Evolutionary conservation across 1,140 invertebrate species (phyloP), one percentile per base, ranked within the genome.

Genomic region (Cepaea nemoralis): DNA sequence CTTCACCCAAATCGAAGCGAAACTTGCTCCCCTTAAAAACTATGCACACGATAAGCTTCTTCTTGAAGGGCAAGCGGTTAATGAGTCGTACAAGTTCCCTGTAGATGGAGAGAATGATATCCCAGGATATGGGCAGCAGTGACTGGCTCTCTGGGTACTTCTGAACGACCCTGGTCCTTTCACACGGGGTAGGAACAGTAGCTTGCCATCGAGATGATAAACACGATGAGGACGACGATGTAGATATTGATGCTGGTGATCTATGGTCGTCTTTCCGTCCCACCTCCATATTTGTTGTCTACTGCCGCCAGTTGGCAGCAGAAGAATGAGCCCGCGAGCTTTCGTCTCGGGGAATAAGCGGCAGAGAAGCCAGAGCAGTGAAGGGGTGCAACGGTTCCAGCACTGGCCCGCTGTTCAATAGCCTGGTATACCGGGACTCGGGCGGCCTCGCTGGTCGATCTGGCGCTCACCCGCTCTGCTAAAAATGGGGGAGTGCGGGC

Each of bases 1-100:
- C 85, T 82, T 86, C 84, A 48, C 85, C 84, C 77, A 86, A 76
- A 78, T 85, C 84, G 27, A 86, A 48, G 42, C 83, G 82, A 27
- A 86, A 70, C n/a, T 77, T 83, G 73, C 76, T 84, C 31, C 85
- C 85, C 39, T 83, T 77, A 75, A 82, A 86, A 59, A 83, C 84
- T 55, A 86, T 81, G 76, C 78, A 84, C n/a, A 86, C 73, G 74
- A 86, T 80, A 45, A 86, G 76, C 14, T 83, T 81, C 55, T 82
- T 84, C 63, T 82, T 83, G 82, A 78, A 86, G 55, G 85, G 84
- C 42, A 85, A 59, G 37, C 73, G 67, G 50, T 77, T 75, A 48
- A 84, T 82, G 67, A 86, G 69, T 24, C 55, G 81, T 55, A 81
- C 50, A 42, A 86, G 70, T 42, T 86, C 82, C n/a, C 74, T 27